A percentile compares a stretch with the other conserved stretches of the same genome.
These are phyloP conservation scores for Eristalis pertinax DNA, from an alignment of 2,888 invertebrate species.

Conservation along the genomic window DNA sequence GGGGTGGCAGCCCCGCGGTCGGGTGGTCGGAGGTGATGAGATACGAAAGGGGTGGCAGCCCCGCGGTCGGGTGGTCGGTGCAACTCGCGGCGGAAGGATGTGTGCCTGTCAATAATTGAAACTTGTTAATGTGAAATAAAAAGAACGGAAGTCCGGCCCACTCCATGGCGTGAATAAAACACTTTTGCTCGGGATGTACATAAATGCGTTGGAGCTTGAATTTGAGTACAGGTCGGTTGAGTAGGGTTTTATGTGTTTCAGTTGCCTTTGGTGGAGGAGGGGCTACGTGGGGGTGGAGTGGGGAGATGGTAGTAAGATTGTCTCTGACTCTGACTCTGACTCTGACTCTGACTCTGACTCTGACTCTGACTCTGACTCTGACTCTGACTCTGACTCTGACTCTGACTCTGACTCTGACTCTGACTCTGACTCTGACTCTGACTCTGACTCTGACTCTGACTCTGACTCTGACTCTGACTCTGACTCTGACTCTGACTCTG, in stretches of 20 bases:
- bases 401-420: no score
- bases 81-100: constrained; percentile 38
- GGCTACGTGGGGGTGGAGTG: no score
- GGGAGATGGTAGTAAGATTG: neutral
- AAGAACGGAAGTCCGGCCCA: constrained; percentile 52
- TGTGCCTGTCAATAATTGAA: constrained; percentile 59
- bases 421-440: no score
- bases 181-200: neutral
- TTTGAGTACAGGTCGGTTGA: no score
- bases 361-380: no score
- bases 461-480: no score
- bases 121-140: constrained; percentile 51
- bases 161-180: constrained; percentile 24
- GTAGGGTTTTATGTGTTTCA: neutral
- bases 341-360: no score
- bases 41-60: neutral
- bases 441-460: no score
- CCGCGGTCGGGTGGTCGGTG: neutral
- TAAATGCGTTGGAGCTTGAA: neutral
- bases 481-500: no score
- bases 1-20: neutral
- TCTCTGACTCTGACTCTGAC: no score
- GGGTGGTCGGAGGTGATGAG: neutral
- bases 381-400: no score
- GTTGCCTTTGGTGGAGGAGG: no score